Conservation (phyloP, 2,888 invertebrate species). For the Athalia rosae region DNA sequence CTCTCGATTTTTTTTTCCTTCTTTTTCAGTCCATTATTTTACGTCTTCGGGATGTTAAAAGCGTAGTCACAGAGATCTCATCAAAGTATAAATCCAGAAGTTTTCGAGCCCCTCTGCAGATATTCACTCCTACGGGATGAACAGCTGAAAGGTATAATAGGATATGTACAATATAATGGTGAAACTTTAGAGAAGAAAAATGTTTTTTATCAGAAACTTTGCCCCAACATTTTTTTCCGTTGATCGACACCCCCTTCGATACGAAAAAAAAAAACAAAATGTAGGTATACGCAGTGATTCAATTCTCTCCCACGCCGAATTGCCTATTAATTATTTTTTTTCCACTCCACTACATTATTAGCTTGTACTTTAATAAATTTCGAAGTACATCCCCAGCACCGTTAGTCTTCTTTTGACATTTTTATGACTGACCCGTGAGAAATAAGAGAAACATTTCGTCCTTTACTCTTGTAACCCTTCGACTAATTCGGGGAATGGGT, state of each 20-base stretch:
- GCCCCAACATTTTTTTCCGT: not conserved
- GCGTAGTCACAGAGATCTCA: not conserved
- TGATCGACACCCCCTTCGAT: not conserved
- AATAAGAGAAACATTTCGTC: too few relatives aligned
- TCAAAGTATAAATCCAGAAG: not conserved
- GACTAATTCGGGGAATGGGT: not conserved
- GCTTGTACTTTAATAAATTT: too few relatives aligned
- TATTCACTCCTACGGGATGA: constrained; percentile 3
- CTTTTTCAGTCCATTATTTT: constrained; percentile 1
- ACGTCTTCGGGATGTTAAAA: not conserved
- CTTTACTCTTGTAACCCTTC: not conserved
- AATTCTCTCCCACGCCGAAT: too few relatives aligned
- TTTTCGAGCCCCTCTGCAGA: not conserved
- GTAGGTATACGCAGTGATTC: too few relatives aligned
- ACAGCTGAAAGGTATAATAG: not conserved
- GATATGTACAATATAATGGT: constrained; percentile 14
- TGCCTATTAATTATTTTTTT: too few relatives aligned
- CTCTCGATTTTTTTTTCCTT: not conserved
- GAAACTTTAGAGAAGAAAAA: constrained; percentile 26
- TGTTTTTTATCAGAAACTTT: constrained; percentile 15
- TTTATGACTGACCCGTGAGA: too few relatives aligned
- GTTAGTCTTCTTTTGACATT: too few relatives aligned
- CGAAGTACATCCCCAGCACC: too few relatives aligned
- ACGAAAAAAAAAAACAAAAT: too few relatives aligned
- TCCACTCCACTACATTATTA: too few relatives aligned